Percentiles rank a stretch among this genome's conserved stretches.
These are phyloP conservation scores for Liodrosophila aerea DNA, from an alignment of 2,888 invertebrate species.

Conservation along the genomic window DNA sequence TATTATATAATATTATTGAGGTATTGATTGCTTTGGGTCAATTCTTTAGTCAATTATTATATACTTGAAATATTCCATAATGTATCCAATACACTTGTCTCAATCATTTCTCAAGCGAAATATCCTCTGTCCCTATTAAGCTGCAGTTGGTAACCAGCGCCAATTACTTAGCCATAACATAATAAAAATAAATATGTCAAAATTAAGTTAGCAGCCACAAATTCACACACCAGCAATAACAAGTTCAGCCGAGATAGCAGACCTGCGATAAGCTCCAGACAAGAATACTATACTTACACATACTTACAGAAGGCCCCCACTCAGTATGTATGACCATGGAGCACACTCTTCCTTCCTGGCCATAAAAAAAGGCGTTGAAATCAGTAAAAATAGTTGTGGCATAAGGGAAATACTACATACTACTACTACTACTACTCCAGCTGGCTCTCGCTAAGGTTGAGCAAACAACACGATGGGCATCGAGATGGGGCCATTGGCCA, in stretches of 20 bases:
- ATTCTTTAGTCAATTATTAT: too few species aligned
- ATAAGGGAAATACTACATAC: constrained; percentile 19
- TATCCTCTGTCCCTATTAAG: background rate
- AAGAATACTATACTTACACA: constrained; percentile 9
- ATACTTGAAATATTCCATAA: too few species aligned
- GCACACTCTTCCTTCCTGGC: constrained; percentile 1
- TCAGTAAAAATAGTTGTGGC: constrained; percentile 54
- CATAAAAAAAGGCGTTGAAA: constrained; percentile 70
- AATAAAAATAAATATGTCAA: constrained; percentile 76
- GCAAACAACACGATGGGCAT: constrained; percentile 40
- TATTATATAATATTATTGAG: too few species aligned
- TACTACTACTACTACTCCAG: constrained; percentile 2
- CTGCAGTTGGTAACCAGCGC: background rate
- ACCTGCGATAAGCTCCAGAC: constrained; percentile 45
- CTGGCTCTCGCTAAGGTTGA: constrained; percentile 10
- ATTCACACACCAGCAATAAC: constrained; percentile 41
- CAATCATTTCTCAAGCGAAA: too few species aligned
- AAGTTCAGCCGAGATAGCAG: constrained; percentile 27
- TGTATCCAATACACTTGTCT: too few species aligned
- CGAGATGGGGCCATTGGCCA: constrained; percentile 41
- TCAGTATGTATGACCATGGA: background rate
- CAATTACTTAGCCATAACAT: constrained; percentile 41
- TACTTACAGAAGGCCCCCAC: background rate
- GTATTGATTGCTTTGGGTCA: too few species aligned
- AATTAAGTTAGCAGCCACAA: constrained; percentile 70